A percentile compares a stretch with the other conserved stretches of the same genome.
These are phyloP conservation scores for Trichogramma evanescens DNA, from an alignment of 2,888 invertebrate species.

Conservation along the genomic window DNA sequence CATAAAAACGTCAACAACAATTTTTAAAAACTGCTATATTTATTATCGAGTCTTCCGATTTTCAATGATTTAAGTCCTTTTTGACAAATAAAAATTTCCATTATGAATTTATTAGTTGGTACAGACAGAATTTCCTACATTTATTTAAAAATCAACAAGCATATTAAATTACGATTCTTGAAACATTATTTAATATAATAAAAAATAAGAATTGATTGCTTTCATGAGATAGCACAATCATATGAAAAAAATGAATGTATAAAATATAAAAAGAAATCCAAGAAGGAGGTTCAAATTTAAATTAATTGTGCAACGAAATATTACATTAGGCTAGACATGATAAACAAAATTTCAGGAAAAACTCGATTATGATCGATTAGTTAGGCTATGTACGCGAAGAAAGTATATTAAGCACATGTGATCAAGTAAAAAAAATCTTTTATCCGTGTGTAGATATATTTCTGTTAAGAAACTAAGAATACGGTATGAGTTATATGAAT, in stretches of 20 bases:
- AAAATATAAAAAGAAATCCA: constrained; percentile 23
- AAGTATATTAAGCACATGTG: constrained; percentile 20
- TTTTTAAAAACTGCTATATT: not conserved
- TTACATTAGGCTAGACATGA: constrained; percentile 1
- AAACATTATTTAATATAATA: too few relatives aligned
- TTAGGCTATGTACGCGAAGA: constrained; percentile 23
- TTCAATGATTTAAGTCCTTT: constrained; percentile 8
- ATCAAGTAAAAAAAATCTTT: not conserved
- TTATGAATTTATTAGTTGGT: constrained; percentile 11
- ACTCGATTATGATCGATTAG: constrained; percentile 25
- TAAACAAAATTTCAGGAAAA: constrained; percentile 23
- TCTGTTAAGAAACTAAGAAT: too few relatives aligned
- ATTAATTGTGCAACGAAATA: constrained; percentile 42
- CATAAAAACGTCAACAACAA: not conserved
- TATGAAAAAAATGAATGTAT: not conserved
- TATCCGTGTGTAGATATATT: too few relatives aligned
- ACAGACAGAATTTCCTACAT: constrained; percentile 22
- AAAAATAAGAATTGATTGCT: too few relatives aligned
- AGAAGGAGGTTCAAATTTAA: constrained; percentile 35
- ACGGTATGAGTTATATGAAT: too few relatives aligned
- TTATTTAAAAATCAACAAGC: too few relatives aligned
- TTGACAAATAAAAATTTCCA: not conserved
- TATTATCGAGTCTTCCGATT: constrained; percentile 3
- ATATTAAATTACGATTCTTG: too few relatives aligned
- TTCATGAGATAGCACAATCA: constrained; percentile 5